Evolutionary conservation across 1,140 invertebrate genomes (phyloP).

Genomic region (Chymomyza costata): DNA sequence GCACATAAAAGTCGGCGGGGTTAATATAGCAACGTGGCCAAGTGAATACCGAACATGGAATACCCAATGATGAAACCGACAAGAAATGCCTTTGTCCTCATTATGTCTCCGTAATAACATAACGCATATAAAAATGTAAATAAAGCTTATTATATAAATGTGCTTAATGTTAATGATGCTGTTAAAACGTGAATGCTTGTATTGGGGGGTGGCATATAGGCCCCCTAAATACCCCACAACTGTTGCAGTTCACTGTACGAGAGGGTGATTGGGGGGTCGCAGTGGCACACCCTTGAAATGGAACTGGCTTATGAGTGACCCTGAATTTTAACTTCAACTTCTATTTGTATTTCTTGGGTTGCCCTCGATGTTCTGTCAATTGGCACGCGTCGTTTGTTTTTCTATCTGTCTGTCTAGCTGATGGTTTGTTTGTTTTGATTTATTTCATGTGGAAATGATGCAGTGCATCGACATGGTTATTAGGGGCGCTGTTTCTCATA

Average conservation of each 20-base stretch:
- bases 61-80: too few relatives aligned
- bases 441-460: conserved; percentile 71
- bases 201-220: too few relatives aligned
- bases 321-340: conserved; percentile 3
- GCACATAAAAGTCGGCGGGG: conserved; percentile 63
- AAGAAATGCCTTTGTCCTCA: conserved; percentile 56
- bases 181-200: conserved; percentile 1
- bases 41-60: too few relatives aligned
- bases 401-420: conserved; percentile 12
- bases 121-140: conserved; percentile 38
- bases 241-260: conserved; percentile 26
- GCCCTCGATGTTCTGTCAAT: too few relatives aligned
- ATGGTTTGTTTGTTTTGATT: conserved; percentile 69
- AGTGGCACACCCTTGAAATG: too few relatives aligned
- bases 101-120: conserved; percentile 44
- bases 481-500: conserved; percentile 2
- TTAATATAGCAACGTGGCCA: too few relatives aligned
- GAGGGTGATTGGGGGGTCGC: too few relatives aligned
- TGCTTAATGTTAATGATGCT: conserved; percentile 10
- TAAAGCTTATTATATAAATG: conserved; percentile 30
- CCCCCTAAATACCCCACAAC: conserved; percentile 17
- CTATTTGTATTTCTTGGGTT: too few relatives aligned
- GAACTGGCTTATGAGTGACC: conserved; percentile 4
- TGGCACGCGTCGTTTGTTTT: neutral
- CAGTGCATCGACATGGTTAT: conserved; percentile 41